Base-by-base conservation (phyloP, 2,113 vertebrate species). In the Brienomyrus brachyistius region DNA sequence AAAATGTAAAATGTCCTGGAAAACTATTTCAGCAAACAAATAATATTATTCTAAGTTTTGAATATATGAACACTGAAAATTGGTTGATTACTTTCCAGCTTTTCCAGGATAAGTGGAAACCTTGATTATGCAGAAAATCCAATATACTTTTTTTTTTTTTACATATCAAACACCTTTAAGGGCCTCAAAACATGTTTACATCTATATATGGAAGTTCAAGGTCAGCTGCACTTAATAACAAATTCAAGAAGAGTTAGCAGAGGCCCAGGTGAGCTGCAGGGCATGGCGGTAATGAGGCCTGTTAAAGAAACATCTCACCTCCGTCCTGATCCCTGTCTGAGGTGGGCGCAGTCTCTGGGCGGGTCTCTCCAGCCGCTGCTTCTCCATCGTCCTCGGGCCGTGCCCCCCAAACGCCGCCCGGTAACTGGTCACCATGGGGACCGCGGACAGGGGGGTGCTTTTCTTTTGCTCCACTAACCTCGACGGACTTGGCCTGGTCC, bases 401-500 rank as follows among this genome's bases (percentile, higher is more conserved):
- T 87, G n/a, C 27, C 51, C 35, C 13, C 51, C 31, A 2, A 56
- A 56, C 1, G 85, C 50, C 1, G 85, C 85, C 51, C 85, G 51
- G 51, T 54, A 87, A 54, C 85, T 54, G 27, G 85, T 87, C 27
- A 54, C 85, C 85, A 87, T 56, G 85, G 85, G 85, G n/a, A 87
- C 35, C 13, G 8, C 13, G 17, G 85, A 51, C 31, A 87, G n/a
- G 31, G 50, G n/a, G n/a, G 85, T 35, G 27, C 51, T 54, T 27
- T 87, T 51, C n/a, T 87, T 87, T 87, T 87, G 15, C n/a, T 35
- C 51, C 1, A 17, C 1, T 40, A 52, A 13, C 27, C 48, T 87
- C 27, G 2, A 51, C 0, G 27, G 27, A 51, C 31, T 56, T 35
- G 31, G 85, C 85, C 15, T 1, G 1, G 85, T 87, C 50, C 51